Evolutionary conservation across 2,888 invertebrate genomes (phyloP).

Genomic region (Acrobasis repandana): DNA sequence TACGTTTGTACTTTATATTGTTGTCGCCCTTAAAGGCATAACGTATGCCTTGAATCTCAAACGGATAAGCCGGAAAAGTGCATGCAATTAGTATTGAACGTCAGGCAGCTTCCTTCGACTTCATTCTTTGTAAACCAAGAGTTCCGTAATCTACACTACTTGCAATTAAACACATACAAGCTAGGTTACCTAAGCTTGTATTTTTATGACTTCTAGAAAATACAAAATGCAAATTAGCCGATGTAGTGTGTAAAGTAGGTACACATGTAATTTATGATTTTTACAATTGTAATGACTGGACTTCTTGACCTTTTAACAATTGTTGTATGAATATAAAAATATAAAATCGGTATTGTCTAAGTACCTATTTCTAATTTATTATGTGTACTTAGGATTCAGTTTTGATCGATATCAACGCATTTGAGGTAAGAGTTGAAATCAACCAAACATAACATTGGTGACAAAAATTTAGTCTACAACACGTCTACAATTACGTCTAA

Average conservation of each 20-base stretch:
- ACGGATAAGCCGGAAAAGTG: constrained; percentile 14
- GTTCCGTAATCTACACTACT: not conserved
- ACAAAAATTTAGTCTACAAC: too few relatives aligned
- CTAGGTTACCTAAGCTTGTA: not conserved
- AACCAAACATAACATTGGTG: too few relatives aligned
- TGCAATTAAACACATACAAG: not conserved
- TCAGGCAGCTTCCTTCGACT: constrained; percentile 4
- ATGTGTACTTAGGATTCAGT: too few relatives aligned
- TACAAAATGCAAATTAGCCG: not conserved
- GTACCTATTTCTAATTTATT: too few relatives aligned
- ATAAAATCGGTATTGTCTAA: too few relatives aligned
- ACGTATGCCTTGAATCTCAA: constrained; percentile 16
- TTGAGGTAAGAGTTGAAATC: too few relatives aligned
- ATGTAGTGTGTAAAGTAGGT: not conserved
- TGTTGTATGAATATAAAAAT: not conserved
- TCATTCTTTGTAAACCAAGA: not conserved
- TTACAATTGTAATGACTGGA: not conserved
- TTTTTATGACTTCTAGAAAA: constrained; percentile 5
- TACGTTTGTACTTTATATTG: constrained; percentile 3
- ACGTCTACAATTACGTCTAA: too few relatives aligned
- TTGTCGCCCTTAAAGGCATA: constrained; percentile 6
- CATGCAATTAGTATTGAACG: constrained; percentile 8
- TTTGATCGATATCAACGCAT: too few relatives aligned
- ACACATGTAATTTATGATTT: not conserved
- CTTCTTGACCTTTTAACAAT: not conserved